These are phyloP conservation scores for Larimichthys polyactis DNA, from an alignment of 2,113 vertebrate genomes.

Conservation along the genomic window DNA sequence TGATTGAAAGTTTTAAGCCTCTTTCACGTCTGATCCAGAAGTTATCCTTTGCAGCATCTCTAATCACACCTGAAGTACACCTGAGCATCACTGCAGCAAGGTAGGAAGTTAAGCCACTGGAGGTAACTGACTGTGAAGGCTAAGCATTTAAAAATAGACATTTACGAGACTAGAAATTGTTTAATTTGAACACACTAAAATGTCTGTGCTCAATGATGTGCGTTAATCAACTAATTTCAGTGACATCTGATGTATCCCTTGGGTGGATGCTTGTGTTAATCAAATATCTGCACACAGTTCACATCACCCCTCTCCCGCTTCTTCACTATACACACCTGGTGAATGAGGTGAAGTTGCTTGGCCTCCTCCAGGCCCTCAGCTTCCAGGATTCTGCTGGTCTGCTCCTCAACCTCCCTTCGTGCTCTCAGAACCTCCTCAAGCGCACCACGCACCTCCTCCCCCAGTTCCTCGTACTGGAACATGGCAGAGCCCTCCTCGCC, in stretches of 20 bases:
- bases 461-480: conserved; percentile 87
- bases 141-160: too few relatives aligned
- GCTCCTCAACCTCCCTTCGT: conserved; percentile 86
- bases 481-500: conserved; percentile 85
- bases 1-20: not conserved
- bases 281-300: not conserved
- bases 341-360: conserved; percentile 89
- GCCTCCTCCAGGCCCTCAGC: conserved; percentile 90
- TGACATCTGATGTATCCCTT: not conserved
- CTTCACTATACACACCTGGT: conserved; percentile 86
- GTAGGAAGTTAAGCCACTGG: not conserved
- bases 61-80: not conserved
- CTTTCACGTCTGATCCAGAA: not conserved
- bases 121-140: too few relatives aligned
- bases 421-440: conserved; percentile 88
- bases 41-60: not conserved
- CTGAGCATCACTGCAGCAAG: not conserved
- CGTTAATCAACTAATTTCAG: not conserved
- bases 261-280: not conserved
- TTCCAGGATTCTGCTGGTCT: conserved; percentile 87
- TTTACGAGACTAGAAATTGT: too few relatives aligned
- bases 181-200: too few relatives aligned
- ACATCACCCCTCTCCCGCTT: not conserved
- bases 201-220: not conserved
- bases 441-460: conserved; percentile 86